Conservation (phyloP, 92 coral and sea anemone species). For the Chrysogorgia sp. region DNA sequence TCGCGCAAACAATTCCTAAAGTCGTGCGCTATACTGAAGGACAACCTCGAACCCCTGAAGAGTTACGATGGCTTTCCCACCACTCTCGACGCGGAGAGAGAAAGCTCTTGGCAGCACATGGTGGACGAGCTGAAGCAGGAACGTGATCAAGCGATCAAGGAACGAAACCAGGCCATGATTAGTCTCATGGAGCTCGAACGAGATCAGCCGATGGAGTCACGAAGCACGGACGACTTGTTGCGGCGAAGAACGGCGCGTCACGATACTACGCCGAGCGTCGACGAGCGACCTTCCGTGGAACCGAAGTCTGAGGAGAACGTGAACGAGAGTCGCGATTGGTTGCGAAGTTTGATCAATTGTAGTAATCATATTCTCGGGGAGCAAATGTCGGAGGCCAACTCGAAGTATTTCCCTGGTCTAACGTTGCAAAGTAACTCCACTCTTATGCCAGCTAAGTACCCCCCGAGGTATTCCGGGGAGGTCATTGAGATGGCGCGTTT, state of each 20-base stretch:
- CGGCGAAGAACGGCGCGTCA: background rate
- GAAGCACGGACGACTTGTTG: conserved; percentile 9
- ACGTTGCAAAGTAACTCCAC: background rate
- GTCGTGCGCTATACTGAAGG: conserved; percentile 25
- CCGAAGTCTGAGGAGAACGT: background rate
- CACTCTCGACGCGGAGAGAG: conserved; percentile 48
- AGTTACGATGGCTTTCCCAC: conserved; percentile 13
- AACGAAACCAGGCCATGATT: conserved; percentile 85
- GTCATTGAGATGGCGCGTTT: conserved; percentile 34
- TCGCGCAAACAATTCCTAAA: conserved; percentile 31
- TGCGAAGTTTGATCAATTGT: conserved; percentile 36
- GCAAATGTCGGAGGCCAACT: conserved; percentile 41
- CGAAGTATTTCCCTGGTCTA: conserved; percentile 35
- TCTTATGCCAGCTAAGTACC: background rate
- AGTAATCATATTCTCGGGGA: conserved; percentile 37
- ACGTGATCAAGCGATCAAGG: conserved; percentile 85
- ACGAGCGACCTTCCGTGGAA: background rate
- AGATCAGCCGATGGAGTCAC: conserved; percentile 50
- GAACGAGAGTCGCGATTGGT: conserved; percentile 25
- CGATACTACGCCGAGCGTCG: background rate
- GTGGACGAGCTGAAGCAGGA: conserved; percentile 73
- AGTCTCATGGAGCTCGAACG: conserved; percentile 89
- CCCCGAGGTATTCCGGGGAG: conserved; percentile 25
- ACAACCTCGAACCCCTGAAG: background rate
- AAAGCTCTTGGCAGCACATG: conserved; percentile 72